Evolutionary conservation across 2,113 vertebrate species (phyloP), one percentile per base, ranked within the genome.

Genomic region (Gopherus evgoodei): DNA sequence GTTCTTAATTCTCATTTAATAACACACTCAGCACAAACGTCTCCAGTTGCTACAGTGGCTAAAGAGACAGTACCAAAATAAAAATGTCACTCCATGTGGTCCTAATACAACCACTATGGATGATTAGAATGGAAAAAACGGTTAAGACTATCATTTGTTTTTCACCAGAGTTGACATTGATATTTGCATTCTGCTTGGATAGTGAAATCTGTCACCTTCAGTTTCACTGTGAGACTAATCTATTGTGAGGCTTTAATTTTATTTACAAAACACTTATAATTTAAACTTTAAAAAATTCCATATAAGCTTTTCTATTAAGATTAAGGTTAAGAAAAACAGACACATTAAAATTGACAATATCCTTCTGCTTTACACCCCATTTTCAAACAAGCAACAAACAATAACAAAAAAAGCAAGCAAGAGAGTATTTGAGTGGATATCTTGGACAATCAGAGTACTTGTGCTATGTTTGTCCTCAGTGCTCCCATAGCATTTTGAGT

Each of bases 101-200:
- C 62, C 75, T 1, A 27, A 16, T 83, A 57, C 49, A 6, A 22
- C 9, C 16, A 8, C 3, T 65, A 69, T 42, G 29, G 50, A 31
- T 83, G 65, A 91, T 95, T 81, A 92, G 91, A 93, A 57, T 24
- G 57, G n/a, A 72, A 21, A 19, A 56, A 88, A 54, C 89, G 93
- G 87, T 62, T 82, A 80, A 94, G 89, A 81, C 3, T 6, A 85
- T 6, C 21, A 75, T 79, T 27, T 91, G 1, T 56, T 87, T 93
- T 91, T 13, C 14, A 85, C 75, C 27, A 82, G 54, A 21, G 86
- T 88, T 21, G 29, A 12, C 84, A 86, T 11, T 78, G 5, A 29
- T 8, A 31, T 53, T 84, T 78, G 17, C 25, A 35, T 50, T 84
- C 83, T 82, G 72, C 13, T 76, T 76, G 72, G 22, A 76, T 14